Evolutionary conservation across 1,140 invertebrate genomes (phyloP).

Genomic region (Drosophila tropicalis): DNA sequence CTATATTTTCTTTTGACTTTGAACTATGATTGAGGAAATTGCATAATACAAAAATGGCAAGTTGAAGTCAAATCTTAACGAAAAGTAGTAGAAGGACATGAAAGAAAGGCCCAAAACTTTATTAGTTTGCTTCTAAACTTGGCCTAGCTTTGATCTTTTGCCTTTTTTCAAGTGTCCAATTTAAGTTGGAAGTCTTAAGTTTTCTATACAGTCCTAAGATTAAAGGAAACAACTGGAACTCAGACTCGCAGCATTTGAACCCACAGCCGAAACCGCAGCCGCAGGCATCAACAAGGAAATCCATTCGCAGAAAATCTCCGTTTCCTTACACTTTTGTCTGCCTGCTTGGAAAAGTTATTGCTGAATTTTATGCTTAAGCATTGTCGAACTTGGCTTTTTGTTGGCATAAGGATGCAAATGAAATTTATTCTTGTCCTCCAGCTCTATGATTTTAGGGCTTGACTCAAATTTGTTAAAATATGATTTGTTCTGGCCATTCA

Average conservation of each 20-base stretch:
- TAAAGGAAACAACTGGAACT: background rate
- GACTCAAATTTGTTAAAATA: too few species aligned
- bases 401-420: slow-evolving; percentile 7
- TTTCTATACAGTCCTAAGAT: background rate
- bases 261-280: slow-evolving; percentile 35
- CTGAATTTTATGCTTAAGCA: slow-evolving; percentile 43
- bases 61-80: too few species aligned
- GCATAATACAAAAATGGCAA: too few species aligned
- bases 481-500: too few species aligned
- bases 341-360: slow-evolving; percentile 44
- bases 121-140: too few species aligned
- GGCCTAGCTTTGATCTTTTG: background rate
- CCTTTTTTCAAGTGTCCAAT: background rate
- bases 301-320: slow-evolving; percentile 55
- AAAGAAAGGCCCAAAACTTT: too few species aligned
- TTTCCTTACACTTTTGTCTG: slow-evolving; percentile 20
- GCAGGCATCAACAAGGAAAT: slow-evolving; percentile 40
- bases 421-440: background rate
- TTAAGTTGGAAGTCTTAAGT: background rate
- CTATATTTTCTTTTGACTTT: background rate
- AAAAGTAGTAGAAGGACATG: too few species aligned
- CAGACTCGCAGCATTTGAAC: slow-evolving; percentile 24
- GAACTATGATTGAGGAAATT: background rate
- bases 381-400: background rate
- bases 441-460: background rate